A percentile compares a stretch with the other conserved stretches of the same genome.
phyloP scores from a whole-genome alignment of 2,888 invertebrate genomes.

The Byasa hedistus region DNA sequence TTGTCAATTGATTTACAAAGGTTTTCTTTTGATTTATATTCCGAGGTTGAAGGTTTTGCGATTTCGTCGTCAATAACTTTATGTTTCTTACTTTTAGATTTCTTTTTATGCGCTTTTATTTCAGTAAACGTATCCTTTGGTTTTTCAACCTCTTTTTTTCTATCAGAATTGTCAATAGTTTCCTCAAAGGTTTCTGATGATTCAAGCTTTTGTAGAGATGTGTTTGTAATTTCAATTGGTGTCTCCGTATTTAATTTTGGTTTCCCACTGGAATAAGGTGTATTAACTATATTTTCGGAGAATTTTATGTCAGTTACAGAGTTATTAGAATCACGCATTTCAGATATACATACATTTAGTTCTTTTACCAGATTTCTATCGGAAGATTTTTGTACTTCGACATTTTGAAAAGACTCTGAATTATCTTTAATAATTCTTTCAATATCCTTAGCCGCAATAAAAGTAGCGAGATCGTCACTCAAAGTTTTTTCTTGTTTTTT shows the following conservation, averaged over 20 bases:
- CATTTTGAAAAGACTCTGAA: conserved; percentile 38
- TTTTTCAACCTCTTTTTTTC: conserved; percentile 11
- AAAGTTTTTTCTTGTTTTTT: conserved; percentile 46
- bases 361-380: conserved; percentile 42
- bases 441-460: conserved; percentile 37
- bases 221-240: conserved; percentile 4
- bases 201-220: neutral
- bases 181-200: neutral
- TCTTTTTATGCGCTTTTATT: conserved; percentile 53
- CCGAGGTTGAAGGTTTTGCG: conserved; percentile 43
- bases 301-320: neutral
- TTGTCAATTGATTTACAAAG: conserved; percentile 20
- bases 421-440: conserved; percentile 36
- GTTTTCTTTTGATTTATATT: conserved; percentile 48
- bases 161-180: neutral
- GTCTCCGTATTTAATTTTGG: conserved; percentile 24
- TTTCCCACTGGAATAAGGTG: conserved; percentile 38
- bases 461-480: conserved; percentile 34
- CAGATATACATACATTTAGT: conserved; percentile 10
- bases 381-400: conserved; percentile 39
- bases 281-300: neutral
- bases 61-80: conserved; percentile 53
- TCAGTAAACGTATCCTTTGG: conserved; percentile 27
- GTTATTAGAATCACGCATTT: conserved; percentile 4
- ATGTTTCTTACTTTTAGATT: conserved; percentile 51